Percentiles rank a stretch among this genome's conserved stretches.
These are phyloP conservation scores for Drosophila niveifrons DNA, from an alignment of 2,888 invertebrate species.

Conservation along the genomic window DNA sequence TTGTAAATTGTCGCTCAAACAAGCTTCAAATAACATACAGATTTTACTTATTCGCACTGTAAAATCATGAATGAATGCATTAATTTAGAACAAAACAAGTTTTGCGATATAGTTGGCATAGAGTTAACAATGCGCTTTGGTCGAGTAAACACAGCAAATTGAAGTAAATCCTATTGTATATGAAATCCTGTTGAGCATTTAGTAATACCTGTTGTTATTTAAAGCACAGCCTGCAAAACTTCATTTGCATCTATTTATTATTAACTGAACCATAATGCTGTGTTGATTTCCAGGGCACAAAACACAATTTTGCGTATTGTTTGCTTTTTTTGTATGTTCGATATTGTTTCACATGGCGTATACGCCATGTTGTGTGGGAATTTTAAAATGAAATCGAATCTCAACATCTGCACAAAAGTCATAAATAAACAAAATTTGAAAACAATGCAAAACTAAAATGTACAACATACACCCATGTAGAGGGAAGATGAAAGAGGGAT, in stretches of 20 bases:
- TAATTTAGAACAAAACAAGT: neutral
- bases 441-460: constrained; percentile 14
- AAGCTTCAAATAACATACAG: neutral
- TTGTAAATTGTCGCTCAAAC: neutral
- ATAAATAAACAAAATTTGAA: constrained; percentile 33
- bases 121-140: neutral
- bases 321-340: constrained; percentile 4
- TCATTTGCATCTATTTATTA: constrained; percentile 9
- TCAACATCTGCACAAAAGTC: constrained; percentile 42
- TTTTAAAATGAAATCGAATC: constrained; percentile 17
- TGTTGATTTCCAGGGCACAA: constrained; percentile 6
- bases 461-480: neutral
- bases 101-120: neutral
- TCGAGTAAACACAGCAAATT: neutral
- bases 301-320: neutral
- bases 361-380: constrained; percentile 33
- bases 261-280: constrained; percentile 1
- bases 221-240: constrained; percentile 1
- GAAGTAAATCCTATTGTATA: neutral
- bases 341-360: constrained; percentile 18
- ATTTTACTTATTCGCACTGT: neutral
- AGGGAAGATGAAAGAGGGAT: neutral
- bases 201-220: constrained; percentile 15
- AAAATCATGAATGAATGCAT: neutral
- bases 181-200: neutral